Evolutionary conservation across 2,113 vertebrate genomes (phyloP).

Genomic region (Pimephales promelas): DNA sequence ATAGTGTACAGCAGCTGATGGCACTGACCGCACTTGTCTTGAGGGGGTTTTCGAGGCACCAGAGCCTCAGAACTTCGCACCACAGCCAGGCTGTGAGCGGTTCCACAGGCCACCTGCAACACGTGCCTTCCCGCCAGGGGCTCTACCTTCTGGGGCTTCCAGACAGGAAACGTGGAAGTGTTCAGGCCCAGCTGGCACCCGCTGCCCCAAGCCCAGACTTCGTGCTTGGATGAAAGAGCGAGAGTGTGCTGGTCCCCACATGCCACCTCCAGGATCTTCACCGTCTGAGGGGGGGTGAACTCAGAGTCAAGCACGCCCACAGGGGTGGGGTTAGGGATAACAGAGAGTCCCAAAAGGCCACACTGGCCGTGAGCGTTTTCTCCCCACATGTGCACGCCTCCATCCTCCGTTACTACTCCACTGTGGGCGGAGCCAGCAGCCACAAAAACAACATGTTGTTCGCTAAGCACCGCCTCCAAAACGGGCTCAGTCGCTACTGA

Average conservation of each 20-base stretch:
- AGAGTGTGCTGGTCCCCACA: slow-evolving; percentile 91
- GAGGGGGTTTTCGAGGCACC: slow-evolving; percentile 83
- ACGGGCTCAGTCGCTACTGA: slow-evolving; percentile 67
- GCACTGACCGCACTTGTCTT: slow-evolving; percentile 92
- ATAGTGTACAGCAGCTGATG: slow-evolving; percentile 95
- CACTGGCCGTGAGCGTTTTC: slow-evolving; percentile 92
- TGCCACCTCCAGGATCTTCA: slow-evolving; percentile 85
- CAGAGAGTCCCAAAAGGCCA: slow-evolving; percentile 76
- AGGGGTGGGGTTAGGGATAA: slow-evolving; percentile 82
- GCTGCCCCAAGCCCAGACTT: slow-evolving; percentile 96
- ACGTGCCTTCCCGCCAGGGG: slow-evolving; percentile 87
- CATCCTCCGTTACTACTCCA: slow-evolving; percentile 89
- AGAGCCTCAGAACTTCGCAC: slow-evolving; percentile 81
- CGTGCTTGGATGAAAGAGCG: slow-evolving; percentile 84
- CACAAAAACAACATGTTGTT: slow-evolving; percentile 83
- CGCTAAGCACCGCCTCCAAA: slow-evolving; percentile 83
- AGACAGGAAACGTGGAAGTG: slow-evolving; percentile 80
- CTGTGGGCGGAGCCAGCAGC: slow-evolving; percentile 89
- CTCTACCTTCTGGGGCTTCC: slow-evolving; percentile 90
- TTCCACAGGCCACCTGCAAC: slow-evolving; percentile 91
- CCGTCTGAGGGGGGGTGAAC: slow-evolving; percentile 70
- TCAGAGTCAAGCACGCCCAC: slow-evolving; percentile 83
- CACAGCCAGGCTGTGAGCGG: slow-evolving; percentile 89
- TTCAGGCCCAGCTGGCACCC: slow-evolving; percentile 90
- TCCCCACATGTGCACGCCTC: slow-evolving; percentile 94